Evolutionary conservation across 2,888 invertebrate species (phyloP).

Genomic region (Notodonta dromedarius): DNA sequence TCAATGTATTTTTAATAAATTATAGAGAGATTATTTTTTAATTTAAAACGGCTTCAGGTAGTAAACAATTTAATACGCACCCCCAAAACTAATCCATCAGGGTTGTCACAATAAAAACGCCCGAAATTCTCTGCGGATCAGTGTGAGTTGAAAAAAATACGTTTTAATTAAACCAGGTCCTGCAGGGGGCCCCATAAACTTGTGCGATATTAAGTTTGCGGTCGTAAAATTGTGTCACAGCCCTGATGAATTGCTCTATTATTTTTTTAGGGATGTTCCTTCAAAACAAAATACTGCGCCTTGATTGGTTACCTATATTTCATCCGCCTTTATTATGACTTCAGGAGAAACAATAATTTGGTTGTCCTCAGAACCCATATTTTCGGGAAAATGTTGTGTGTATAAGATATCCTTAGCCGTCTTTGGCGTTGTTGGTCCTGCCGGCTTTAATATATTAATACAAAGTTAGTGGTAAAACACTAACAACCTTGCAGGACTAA

Average conservation of each 20-base stretch:
- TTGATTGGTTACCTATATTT: too few species aligned
- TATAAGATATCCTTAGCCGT: not conserved
- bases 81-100: not conserved
- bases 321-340: too few species aligned
- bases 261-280: not conserved
- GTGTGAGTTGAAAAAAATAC: not conserved
- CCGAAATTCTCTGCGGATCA: not conserved
- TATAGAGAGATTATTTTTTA: not conserved
- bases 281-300: not conserved
- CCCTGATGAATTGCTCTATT: slow-evolving; percentile 2
- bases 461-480: too few species aligned
- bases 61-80: not conserved
- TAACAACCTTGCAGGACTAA: too few species aligned
- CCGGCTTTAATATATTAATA: too few species aligned
- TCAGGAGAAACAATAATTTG: too few species aligned
- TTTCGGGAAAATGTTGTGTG: too few species aligned
- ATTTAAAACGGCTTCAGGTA: not conserved
- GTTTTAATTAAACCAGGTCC: slow-evolving; percentile 5
- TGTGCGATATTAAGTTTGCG: not conserved
- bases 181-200: not conserved
- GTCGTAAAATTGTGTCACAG: slow-evolving; percentile 5
- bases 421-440: too few species aligned
- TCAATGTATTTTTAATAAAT: too few species aligned
- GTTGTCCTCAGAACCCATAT: too few species aligned
- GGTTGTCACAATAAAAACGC: not conserved